Base-by-base conservation (phyloP, 30 jellyfish, hydroid and myxozoan genomes). In the Hydractinia symbiolongicarpus region DNA sequence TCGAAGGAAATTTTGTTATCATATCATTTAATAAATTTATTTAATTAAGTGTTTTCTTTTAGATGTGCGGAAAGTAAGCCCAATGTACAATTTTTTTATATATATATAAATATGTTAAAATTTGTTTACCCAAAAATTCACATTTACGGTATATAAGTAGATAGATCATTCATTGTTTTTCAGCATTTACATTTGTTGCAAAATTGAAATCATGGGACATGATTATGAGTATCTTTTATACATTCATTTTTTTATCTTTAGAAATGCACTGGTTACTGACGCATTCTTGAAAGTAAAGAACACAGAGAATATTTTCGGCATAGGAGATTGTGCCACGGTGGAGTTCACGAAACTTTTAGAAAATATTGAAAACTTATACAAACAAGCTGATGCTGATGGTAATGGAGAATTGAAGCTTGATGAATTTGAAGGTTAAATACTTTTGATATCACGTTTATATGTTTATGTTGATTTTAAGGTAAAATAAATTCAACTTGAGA, bases 311-410 rank as follows among this genome's bases (percentile, higher is more conserved):
- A 82, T 86, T 14, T 86, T 86, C 69, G 90, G 86, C 4, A 69
- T 86, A n/a, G 95, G 95, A 5, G 95, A 86, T 56, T 86, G 95
- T 75, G 83, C 87, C 49, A 86, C 95, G 4, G 55, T 86, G 53
- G 95, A 86, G 54, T 60, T 81, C 68, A 81, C 72, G 56, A 80
- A 73, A 79, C 16, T 86, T 61, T 68, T 73, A 4, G 61, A 76
- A 50, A 84, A 86, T 16, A 79, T 86, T 5, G 88, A 81, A 5
- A 77, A 72, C 0, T 67, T 86, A 5, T 86, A 79, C 60, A 81
- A 80, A 73, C 67, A 66, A 54, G 95, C 95, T 4, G 95, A 86
- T 60, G 76, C 11, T 14, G 81, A 81, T 51, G 66, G 79, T 5
- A 84, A 80, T 66, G 95, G 95, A 11, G 79, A 84, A 10, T 87